Evolutionary conservation across 2,888 invertebrate species (phyloP).

Genomic region (Scaptodrosophila latifasciaeformis): DNA sequence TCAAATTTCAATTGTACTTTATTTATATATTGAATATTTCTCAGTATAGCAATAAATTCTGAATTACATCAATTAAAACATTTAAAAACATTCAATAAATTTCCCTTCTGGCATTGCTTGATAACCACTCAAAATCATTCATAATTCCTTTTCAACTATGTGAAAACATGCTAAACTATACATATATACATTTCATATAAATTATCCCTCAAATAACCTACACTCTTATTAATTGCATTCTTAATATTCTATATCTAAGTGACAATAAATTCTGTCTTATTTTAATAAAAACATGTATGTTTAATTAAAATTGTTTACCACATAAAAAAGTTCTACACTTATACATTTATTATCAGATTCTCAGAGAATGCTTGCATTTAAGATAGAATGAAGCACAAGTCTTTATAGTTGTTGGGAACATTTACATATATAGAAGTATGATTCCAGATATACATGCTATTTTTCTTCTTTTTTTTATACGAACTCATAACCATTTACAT

Average conservation of each 20-base stretch:
- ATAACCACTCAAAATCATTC: no score
- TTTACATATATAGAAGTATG: constrained; percentile 43
- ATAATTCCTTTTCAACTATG: constrained; percentile 4
- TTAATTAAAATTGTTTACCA: constrained; percentile 5
- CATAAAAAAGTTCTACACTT: constrained; percentile 48
- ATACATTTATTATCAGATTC: constrained; percentile 50
- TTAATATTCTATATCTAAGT: constrained; percentile 4
- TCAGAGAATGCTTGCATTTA: constrained; percentile 48
- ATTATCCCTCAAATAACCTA: not conserved
- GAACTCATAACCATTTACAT: constrained; percentile 38
- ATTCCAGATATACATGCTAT: constrained; percentile 14
- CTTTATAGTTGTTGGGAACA: constrained; percentile 63
- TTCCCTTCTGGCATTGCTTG: constrained; percentile 24
- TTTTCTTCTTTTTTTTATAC: constrained; percentile 9
- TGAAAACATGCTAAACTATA: constrained; percentile 23
- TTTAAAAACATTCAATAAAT: constrained; percentile 49
- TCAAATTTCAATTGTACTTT: constrained; percentile 51
- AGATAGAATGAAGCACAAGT: constrained; percentile 63
- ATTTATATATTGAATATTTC: constrained; percentile 44
- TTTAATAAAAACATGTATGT: not conserved
- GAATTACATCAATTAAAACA: constrained; percentile 55
- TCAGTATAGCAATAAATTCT: constrained; percentile 20
- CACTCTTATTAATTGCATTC: not conserved
- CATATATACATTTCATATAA: constrained; percentile 1
- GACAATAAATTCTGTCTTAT: constrained; percentile 2